Evolutionary conservation across 1,140 invertebrate species (phyloP), one percentile per base, ranked within the genome.

Genomic region (Drosophila chauvacae): DNA sequence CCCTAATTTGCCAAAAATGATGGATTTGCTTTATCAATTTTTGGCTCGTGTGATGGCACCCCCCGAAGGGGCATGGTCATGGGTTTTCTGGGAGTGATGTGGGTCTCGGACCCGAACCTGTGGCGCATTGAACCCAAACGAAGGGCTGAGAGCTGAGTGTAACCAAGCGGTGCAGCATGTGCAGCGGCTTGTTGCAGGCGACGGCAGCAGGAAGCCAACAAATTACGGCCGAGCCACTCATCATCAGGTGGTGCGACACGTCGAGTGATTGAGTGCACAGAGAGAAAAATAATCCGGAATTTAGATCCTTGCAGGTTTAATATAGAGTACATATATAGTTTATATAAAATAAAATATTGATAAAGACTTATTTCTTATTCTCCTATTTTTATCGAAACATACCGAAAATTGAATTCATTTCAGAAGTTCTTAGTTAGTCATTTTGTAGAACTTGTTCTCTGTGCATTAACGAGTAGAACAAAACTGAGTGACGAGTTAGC

Each of bases 121-220:
- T 57, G 58, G 81, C 73, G 85, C 84, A 88, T 90, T 88, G 85
- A 88, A 88, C 84, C 84, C 77, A 71, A 81, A 90, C 74, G 47
- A 35, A 39, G 51, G 58, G 56, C 51, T 23, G 47, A 53, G 58
- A 35, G 28, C 35, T 20, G 28, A 59, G 77, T 84, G 72, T 69
- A 77, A 74, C 84, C 77, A 87, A 80, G 84, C 85, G 85, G 77
- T 82, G 85, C 82, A 88, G 83, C 82, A 88, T 88, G 84, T 88
- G 84, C 84, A 88, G 69, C 84, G 80, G 84, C 84, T 90, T 88
- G 84, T 90, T 88, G 84, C 84, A 90, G 85, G 80, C 85, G 85
- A 53, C 23, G 23, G 41, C 61, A 56, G 71, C 61, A 65, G 70
- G 81, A 74, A 73, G 73, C 83, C 80, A 87, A 88, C 84, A 88